A percentile compares a stretch with the other conserved stretches of the same genome.
phyloP scores from a whole-genome alignment of 2,797 vertebrate species.

The Chelon auratus region DNA sequence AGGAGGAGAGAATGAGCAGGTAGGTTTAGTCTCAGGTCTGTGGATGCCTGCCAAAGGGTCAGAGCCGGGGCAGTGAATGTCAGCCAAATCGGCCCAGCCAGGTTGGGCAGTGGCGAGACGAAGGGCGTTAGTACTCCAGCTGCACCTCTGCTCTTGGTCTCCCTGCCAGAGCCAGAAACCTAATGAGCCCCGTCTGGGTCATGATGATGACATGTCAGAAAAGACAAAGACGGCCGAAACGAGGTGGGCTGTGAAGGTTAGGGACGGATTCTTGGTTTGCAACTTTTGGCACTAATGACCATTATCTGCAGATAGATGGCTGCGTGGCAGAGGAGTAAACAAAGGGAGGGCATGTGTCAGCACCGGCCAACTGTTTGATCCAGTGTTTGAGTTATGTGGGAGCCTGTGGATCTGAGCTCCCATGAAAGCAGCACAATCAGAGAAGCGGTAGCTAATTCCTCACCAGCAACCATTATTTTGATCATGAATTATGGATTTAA shows the following conservation, averaged over 20 bases:
- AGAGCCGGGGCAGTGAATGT: slow-evolving; percentile 55
- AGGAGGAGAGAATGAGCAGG: slow-evolving; percentile 7
- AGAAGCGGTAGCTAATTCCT: too few species aligned
- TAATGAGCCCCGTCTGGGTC: slow-evolving; percentile 76
- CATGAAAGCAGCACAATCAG: too few species aligned
- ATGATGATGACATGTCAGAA: slow-evolving; percentile 53
- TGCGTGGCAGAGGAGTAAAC: slow-evolving; percentile 45
- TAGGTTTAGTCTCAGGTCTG: slow-evolving; percentile 47
- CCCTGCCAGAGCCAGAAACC: slow-evolving; percentile 46
- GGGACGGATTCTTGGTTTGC: slow-evolving; percentile 39
- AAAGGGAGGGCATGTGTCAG: slow-evolving; percentile 14
- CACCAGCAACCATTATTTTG: too few species aligned
- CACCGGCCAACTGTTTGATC: slow-evolving; percentile 18
- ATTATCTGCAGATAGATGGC: slow-evolving; percentile 37
- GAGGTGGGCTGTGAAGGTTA: slow-evolving; percentile 49
- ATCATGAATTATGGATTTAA: too few species aligned
- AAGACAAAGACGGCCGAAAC: slow-evolving; percentile 63
- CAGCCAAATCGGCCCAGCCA: slow-evolving; percentile 60
- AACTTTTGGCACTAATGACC: slow-evolving; percentile 57
- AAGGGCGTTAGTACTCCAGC: slow-evolving; percentile 40
- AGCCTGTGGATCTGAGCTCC: too few species aligned
- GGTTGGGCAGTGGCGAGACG: slow-evolving; percentile 34
- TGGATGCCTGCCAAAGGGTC: slow-evolving; percentile 58
- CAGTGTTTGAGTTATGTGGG: too few species aligned
- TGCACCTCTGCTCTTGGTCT: slow-evolving; percentile 26